Evolutionary conservation across 1,140 invertebrate genomes (phyloP).

Genomic region (Reticulitermes speratus): DNA sequence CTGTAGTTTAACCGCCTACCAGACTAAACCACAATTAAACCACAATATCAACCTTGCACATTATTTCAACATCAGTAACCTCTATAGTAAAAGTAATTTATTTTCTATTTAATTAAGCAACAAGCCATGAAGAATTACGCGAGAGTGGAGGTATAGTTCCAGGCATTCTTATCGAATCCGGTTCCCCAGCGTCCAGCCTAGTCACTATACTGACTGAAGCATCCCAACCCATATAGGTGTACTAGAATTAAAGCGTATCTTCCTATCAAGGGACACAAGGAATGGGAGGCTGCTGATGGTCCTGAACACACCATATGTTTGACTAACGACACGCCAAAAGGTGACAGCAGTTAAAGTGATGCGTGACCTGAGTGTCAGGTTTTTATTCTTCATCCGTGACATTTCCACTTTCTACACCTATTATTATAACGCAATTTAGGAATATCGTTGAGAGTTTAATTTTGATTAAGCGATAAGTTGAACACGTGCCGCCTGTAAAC

Average conservation of each 20-base stretch:
- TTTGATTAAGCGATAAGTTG: background rate
- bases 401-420: slow-evolving; percentile 6
- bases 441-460: slow-evolving; percentile 7
- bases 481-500: background rate
- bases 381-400: background rate
- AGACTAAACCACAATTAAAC: no score
- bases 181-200: no score
- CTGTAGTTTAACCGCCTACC: no score
- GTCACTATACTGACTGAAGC: no score
- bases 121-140: no score
- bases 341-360: background rate
- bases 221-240: no score
- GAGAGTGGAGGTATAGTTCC: no score
- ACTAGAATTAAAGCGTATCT: background rate
- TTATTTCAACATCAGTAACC: no score
- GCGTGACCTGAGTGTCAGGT: background rate
- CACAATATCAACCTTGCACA: no score
- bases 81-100: no score
- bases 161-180: no score
- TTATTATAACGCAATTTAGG: slow-evolving; percentile 1
- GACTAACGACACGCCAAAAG: background rate
- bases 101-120: no score
- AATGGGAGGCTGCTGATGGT: background rate
- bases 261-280: background rate
- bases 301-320: background rate